Evolutionary conservation across 2,888 invertebrate genomes (phyloP).

Genomic region (Xanthia togata): DNA sequence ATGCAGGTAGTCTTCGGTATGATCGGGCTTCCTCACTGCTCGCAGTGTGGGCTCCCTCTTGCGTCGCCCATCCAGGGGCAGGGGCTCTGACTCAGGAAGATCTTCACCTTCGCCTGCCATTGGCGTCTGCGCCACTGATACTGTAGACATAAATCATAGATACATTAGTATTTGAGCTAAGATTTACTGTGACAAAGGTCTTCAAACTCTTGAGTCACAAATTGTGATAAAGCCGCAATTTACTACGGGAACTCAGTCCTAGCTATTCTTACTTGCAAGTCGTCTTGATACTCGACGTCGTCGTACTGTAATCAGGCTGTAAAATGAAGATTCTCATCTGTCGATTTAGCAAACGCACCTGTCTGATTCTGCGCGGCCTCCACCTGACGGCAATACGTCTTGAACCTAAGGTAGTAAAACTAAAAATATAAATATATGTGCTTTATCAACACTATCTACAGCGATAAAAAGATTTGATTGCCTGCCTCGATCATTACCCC

Average conservation of each 20-base stretch:
- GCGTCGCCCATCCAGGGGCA: slow-evolving; percentile 77
- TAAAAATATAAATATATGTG: slow-evolving; percentile 45
- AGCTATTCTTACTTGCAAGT: slow-evolving; percentile 43
- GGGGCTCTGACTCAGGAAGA: slow-evolving; percentile 67
- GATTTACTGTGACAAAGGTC: slow-evolving; percentile 33
- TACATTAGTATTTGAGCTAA: slow-evolving; percentile 12
- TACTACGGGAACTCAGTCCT: slow-evolving; percentile 18
- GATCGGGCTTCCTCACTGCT: slow-evolving; percentile 84
- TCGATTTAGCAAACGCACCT: slow-evolving; percentile 45
- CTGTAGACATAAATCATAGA: slow-evolving; percentile 52
- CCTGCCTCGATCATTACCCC: slow-evolving; percentile 39
- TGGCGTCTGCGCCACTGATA: slow-evolving; percentile 65
- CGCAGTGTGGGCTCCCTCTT: slow-evolving; percentile 81
- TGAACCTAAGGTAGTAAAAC: slow-evolving; percentile 51
- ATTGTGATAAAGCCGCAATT: slow-evolving; percentile 18
- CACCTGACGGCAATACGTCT: slow-evolving; percentile 26
- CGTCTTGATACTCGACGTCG: not conserved
- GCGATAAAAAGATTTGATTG: slow-evolving; percentile 32
- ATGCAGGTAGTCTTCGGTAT: slow-evolving; percentile 89
- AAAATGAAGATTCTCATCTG: slow-evolving; percentile 30
- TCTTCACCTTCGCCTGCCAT: slow-evolving; percentile 63
- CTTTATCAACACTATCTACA: slow-evolving; percentile 16
- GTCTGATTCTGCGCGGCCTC: slow-evolving; percentile 10
- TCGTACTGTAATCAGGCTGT: slow-evolving; percentile 43
- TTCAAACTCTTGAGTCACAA: slow-evolving; percentile 13